Percentiles rank a stretch among this genome's conserved stretches.
Conservation (phyloP, 2,113 vertebrate genomes). For the Nibea coibor region DNA sequence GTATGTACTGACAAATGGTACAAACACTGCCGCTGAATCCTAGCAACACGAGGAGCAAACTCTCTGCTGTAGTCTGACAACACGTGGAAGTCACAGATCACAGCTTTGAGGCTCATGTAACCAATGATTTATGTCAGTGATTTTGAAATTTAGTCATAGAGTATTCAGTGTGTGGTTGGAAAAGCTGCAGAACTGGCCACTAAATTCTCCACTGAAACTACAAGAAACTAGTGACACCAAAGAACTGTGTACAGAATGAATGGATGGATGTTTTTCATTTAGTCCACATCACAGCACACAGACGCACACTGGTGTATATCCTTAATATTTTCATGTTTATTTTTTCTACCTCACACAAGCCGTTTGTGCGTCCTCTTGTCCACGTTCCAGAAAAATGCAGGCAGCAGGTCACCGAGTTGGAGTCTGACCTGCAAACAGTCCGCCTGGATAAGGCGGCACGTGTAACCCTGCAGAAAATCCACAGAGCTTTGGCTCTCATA, state of each 20-base stretch:
- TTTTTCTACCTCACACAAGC: not conserved
- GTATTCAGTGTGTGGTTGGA: not conserved
- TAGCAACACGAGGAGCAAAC: not conserved
- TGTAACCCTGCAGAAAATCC: not conserved
- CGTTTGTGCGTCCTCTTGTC: not conserved
- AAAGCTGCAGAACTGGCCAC: not conserved
- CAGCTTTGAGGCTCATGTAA: not conserved
- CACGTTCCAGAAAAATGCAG: not conserved
- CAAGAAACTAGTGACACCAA: too few relatives aligned
- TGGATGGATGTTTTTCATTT: not conserved
- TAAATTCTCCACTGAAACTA: not conserved
- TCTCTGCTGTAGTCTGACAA: not conserved
- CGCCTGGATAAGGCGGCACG: not conserved
- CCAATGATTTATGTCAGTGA: not conserved
- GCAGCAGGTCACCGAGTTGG: constrained; percentile 2
- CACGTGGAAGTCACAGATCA: not conserved
- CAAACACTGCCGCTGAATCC: not conserved
- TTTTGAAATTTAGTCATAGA: not conserved
- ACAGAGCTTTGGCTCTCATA: constrained; percentile 1
- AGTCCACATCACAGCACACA: not conserved
- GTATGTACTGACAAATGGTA: not conserved
- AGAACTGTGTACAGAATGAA: too few relatives aligned
- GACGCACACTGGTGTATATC: not conserved
- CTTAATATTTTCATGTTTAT: not conserved
- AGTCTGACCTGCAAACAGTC: constrained; percentile 33